Conservation (phyloP, 2,888 invertebrate genomes). For the Cantharis flavilabris region DNA sequence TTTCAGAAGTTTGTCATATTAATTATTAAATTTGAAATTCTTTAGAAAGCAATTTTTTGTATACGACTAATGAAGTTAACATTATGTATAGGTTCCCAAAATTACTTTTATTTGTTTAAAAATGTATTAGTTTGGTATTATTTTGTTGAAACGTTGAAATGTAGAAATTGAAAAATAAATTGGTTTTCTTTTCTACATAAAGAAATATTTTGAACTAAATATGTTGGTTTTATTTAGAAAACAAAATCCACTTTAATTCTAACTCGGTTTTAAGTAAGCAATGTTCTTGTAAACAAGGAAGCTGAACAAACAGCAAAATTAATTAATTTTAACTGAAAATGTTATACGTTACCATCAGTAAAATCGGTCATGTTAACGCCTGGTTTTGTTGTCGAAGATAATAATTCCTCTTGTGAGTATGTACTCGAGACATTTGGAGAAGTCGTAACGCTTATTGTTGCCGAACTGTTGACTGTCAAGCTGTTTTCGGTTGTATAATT, state of each 20-base stretch:
- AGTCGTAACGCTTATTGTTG: slow-evolving; percentile 2
- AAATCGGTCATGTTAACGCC: slow-evolving; percentile 54
- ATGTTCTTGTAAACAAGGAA: neutral
- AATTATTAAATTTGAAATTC: neutral
- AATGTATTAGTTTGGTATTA: neutral
- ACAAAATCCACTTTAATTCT: neutral
- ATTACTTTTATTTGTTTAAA: neutral
- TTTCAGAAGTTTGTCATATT: neutral
- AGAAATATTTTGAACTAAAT: neutral
- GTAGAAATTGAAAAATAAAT: neutral
- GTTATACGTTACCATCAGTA: slow-evolving; percentile 49
- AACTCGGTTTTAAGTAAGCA: neutral
- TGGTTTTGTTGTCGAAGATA: slow-evolving; percentile 16
- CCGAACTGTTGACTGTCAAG: slow-evolving; percentile 7
- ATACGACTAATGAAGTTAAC: neutral
- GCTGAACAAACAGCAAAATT: neutral
- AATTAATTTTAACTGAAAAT: neutral
- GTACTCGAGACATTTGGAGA: slow-evolving; percentile 28
- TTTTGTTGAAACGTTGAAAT: neutral
- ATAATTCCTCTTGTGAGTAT: slow-evolving; percentile 30
- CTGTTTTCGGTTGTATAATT: slow-evolving; percentile 5
- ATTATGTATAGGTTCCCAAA: neutral
- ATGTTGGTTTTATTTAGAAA: neutral
- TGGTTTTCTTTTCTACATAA: neutral
- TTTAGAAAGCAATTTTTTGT: neutral